Evolutionary conservation across 2,797 vertebrate species (phyloP).

Genomic region (Hoplostethus mediterraneus): DNA sequence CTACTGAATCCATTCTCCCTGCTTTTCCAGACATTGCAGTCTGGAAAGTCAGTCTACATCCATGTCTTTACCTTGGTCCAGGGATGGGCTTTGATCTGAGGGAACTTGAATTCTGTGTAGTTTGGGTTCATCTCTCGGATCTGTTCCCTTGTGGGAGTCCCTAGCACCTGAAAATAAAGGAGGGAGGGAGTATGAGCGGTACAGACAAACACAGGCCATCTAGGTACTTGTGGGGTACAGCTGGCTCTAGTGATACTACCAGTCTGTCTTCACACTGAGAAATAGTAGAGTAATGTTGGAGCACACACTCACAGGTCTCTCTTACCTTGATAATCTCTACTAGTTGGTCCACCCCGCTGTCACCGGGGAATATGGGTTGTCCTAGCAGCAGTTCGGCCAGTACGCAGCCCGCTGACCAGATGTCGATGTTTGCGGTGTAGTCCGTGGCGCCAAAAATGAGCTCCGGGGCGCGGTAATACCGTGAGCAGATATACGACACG

Average conservation of each 20-base stretch:
- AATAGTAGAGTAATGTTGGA: too few species aligned
- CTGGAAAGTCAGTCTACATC: too few species aligned
- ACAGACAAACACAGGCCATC: neutral
- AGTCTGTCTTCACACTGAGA: too few species aligned
- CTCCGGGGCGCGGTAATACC: slow-evolving; percentile 89
- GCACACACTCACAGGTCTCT: neutral
- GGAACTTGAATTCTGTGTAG: slow-evolving; percentile 94
- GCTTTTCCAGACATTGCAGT: too few species aligned
- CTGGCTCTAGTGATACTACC: too few species aligned
- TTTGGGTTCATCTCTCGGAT: slow-evolving; percentile 95
- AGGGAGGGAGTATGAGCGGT: neutral
- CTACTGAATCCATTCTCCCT: too few species aligned
- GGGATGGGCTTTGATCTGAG: slow-evolving; percentile 84
- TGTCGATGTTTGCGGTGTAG: slow-evolving; percentile 89
- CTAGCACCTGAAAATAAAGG: slow-evolving; percentile 48
- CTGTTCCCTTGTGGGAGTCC: slow-evolving; percentile 92
- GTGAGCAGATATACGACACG: slow-evolving; percentile 89
- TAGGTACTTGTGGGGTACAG: too few species aligned
- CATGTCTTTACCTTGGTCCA: slow-evolving; percentile 62
- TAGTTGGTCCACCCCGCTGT: slow-evolving; percentile 90
- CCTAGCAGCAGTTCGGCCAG: slow-evolving; percentile 87
- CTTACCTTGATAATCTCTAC: slow-evolving; percentile 85
- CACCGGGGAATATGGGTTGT: slow-evolving; percentile 89
- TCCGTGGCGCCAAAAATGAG: slow-evolving; percentile 90
- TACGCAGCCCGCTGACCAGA: slow-evolving; percentile 90